Evolutionary conservation across 2,113 vertebrate species (phyloP), one percentile per base, ranked within the genome.

Genomic region (Trichechus manatus): DNA sequence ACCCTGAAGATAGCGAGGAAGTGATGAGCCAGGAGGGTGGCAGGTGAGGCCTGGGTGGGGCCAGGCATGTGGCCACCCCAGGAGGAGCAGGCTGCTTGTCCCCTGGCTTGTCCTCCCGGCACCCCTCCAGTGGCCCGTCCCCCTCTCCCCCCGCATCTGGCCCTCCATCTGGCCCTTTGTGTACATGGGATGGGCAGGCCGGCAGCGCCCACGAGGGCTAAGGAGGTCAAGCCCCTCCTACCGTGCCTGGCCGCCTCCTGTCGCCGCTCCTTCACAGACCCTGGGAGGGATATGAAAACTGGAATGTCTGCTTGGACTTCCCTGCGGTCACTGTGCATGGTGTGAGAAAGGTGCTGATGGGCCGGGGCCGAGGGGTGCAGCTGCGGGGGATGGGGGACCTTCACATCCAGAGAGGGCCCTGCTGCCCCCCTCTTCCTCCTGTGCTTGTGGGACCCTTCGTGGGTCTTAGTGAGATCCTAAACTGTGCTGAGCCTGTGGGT

Each of bases 61-160:
- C 47, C 33, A 10, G 63, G 9, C 75, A 4, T 3, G 25, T 2
- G 15, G 64, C 22, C 15, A 39, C 29, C 70, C 92, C 17, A 56
- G 5, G 36, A 59, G 20, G n/a, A 11, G 11, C 25, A 63, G 66
- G 22, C 6, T 0, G 39, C 9, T 2, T n/a, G 1, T 0, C 33
- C 20, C 39, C 1, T 23, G 33, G 39, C n/a, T 87, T 10, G 0
- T 23, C 29, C 70, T 0, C 13, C 22, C 25, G 15, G 9, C 23
- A 47, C 10, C 61, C n/a, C 39, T 29, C 42, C 0, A 1, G 7
- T 0, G 29, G 23, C 15, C 61, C 1, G 3, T 1, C 1, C 1
- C 2, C 0, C 1, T 14, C 8, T 59, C 72, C 20, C 89, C 64
- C 94, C 29, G 47, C 91, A 83, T 86, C 94, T 94, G 94, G 87